Percentiles rank a stretch among this genome's conserved stretches.
These are phyloP conservation scores for Falco concolor DNA, from an alignment of 2,797 vertebrate genomes.

Conservation along the genomic window DNA sequence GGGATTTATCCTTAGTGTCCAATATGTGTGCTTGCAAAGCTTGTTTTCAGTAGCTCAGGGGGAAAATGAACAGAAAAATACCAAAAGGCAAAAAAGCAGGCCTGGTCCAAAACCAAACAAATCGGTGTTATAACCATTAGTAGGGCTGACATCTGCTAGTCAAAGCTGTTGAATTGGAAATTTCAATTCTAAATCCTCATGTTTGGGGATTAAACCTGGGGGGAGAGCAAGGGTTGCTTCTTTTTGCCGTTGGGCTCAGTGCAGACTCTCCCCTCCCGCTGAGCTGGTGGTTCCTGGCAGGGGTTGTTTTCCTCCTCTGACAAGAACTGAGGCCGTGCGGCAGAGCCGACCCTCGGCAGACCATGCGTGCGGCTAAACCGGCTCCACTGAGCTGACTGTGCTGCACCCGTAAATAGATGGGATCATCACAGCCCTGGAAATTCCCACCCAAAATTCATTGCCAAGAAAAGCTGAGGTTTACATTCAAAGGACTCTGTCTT, in stretches of 20 bases:
- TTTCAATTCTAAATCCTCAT: not conserved
- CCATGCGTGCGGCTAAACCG: rapidly evolving
- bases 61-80: not conserved
- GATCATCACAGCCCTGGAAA: not conserved
- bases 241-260: not conserved
- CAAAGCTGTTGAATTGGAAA: not conserved
- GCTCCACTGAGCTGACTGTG: not conserved
- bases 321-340: rapidly evolving
- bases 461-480: not conserved
- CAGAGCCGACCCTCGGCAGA: not conserved
- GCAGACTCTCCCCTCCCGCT: not conserved
- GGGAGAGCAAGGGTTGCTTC: not conserved
- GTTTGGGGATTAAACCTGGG: not conserved
- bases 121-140: not conserved
- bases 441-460: not conserved
- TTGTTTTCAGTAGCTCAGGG: not conserved
- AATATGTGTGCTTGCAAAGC: not conserved
- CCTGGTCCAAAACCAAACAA: not conserved
- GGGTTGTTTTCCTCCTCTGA: not conserved
- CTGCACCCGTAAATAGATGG: not conserved
- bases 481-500: not conserved
- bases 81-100: not conserved
- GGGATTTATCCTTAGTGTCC: not conserved
- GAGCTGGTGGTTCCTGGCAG: not conserved
- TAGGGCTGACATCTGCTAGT: not conserved